Evolutionary conservation across 2,888 invertebrate species (phyloP).

Genomic region (Philereme vetulata): DNA sequence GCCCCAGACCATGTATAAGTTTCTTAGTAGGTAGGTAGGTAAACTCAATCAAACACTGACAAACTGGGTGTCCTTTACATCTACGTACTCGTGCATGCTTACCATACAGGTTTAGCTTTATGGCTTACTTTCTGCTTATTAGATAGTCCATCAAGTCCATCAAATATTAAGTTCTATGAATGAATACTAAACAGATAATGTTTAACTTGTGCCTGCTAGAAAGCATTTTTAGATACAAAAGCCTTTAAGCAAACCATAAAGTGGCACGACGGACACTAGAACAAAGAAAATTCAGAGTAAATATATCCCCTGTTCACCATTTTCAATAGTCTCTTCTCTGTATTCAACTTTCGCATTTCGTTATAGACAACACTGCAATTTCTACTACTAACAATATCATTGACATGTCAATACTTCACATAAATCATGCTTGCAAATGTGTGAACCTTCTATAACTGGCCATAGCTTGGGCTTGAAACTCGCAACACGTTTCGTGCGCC

Average conservation of each 20-base stretch:
- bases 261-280: not conserved
- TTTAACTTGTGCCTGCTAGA: too few species aligned
- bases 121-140: slow-evolving; percentile 10
- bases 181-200: not conserved
- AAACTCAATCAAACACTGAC: not conserved
- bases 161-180: too few species aligned
- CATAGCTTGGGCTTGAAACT: slow-evolving; percentile 7
- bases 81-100: not conserved
- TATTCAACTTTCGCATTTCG: slow-evolving; percentile 5
- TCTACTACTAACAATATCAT: slow-evolving; percentile 10
- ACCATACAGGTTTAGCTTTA: slow-evolving; percentile 20
- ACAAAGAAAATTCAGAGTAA: slow-evolving; percentile 4
- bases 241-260: too few species aligned
- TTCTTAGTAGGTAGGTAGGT: not conserved
- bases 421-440: slow-evolving; percentile 11
- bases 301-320: not conserved
- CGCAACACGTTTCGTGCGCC: slow-evolving; percentile 1
- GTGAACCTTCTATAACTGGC: slow-evolving; percentile 6
- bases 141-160: not conserved
- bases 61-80: slow-evolving; percentile 18
- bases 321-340: not conserved
- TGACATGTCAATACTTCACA: slow-evolving; percentile 15
- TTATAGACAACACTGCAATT: slow-evolving; percentile 3
- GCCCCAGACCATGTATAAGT: slow-evolving; percentile 7
- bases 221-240: too few species aligned